phyloP scores from a whole-genome alignment of 30 jellyfish, hydroid and myxozoan species.

The Mastigias papua region DNA sequence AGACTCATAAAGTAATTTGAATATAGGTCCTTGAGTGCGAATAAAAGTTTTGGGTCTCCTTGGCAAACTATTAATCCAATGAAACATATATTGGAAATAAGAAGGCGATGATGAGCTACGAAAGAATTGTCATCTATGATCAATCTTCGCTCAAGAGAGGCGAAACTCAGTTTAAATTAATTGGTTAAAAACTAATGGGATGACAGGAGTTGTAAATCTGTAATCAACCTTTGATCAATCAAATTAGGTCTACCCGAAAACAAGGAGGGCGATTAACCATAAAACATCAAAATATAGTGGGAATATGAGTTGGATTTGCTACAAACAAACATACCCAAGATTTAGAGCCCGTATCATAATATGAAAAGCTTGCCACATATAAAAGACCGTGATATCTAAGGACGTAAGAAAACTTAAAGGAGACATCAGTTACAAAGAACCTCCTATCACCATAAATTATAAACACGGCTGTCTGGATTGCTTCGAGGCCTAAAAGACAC shows the following conservation, averaged over 20 bases:
- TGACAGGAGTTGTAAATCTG: slow-evolving; percentile 6
- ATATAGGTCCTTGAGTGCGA: not conserved
- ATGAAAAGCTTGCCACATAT: too few species aligned
- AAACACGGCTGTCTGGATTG: too few species aligned
- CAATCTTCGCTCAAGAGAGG: not conserved
- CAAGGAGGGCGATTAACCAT: not conserved
- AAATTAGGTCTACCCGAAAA: not conserved
- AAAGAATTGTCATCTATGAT: slow-evolving; percentile 7
- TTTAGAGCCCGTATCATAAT: too few species aligned
- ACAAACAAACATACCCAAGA: not conserved
- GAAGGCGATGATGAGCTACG: slow-evolving; percentile 18
- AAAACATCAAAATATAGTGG: not conserved
- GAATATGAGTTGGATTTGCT: not conserved
- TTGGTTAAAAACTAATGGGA: slow-evolving; percentile 5
- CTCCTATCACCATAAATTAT: too few species aligned
- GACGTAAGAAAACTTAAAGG: too few species aligned
- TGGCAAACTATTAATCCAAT: slow-evolving; percentile 24
- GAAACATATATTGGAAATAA: not conserved
- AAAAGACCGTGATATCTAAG: too few species aligned
- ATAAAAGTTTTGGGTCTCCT: not conserved
- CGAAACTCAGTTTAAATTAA: slow-evolving; percentile 11
- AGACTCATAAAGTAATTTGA: not conserved
- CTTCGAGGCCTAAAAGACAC: too few species aligned
- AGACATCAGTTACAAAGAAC: too few species aligned
- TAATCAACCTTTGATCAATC: not conserved